Base-by-base conservation (phyloP, 2,113 vertebrate genomes). In the Coptodon bakossiorum region DNA sequence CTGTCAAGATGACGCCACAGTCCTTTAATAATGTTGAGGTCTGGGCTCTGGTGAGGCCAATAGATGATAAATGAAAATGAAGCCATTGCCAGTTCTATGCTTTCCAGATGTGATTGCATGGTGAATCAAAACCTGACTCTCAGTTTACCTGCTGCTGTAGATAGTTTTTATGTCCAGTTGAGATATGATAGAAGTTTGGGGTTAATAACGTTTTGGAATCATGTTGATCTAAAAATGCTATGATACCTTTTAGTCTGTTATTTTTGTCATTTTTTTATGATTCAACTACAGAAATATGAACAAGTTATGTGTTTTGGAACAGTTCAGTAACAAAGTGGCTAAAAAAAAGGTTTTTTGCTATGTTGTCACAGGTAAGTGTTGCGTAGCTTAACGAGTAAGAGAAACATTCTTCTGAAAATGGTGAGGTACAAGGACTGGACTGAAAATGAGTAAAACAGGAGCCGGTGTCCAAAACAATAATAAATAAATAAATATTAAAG, bases 271-370 rank as follows among this genome's bases (percentile, higher is more conserved):
- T 27, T 43, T 2, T 6, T 71, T 9, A 9, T 43, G 2, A 73
- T 45, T 45, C 3, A 45, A 45, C 66, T 27, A 45, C 22, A 73
- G 22, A 45, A 24, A 45, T 73, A 8, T 14, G 7, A 43, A 45
- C 66, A 73, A 0, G 43, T 6, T 24, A 24, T 43, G 7, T 24
- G 38, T 43, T 43, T 71, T 40, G 34, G 34, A 36, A 24, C 12
- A 40, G 63, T 24, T 24, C 22, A 16, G 36, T 71, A 24, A 43
- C 38, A 71, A 43, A 43, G n/a, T 43, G 12, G 12, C 36, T 6
- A 68, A 40, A 68, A 68, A 22, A 7, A 31, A 2, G 0, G 0
- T 61, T 61, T 31, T 17, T 61, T 40, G 66, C 38, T 24, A 27
- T 43, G 38, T 14, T 71, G 38, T 43, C 31, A 63, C 59, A 10